Percentiles rank a stretch among this genome's conserved stretches.
phyloP scores from a whole-genome alignment of 2,797 vertebrate species.

The Linurgus olivaceus region DNA sequence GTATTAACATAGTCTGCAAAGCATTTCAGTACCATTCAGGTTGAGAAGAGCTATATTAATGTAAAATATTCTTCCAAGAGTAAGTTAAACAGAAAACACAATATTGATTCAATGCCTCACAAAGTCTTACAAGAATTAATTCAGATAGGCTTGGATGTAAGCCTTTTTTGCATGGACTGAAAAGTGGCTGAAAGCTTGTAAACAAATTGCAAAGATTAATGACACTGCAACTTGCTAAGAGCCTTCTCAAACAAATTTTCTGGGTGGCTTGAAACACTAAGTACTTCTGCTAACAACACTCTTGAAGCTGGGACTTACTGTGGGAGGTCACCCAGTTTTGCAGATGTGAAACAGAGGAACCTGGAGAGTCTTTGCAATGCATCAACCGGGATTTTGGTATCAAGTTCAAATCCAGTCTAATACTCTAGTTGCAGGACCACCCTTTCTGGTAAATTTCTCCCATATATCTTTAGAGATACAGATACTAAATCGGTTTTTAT shows the following conservation, averaged over 20 bases:
- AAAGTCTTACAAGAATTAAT: slow-evolving; percentile 43
- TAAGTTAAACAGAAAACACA: slow-evolving; percentile 47
- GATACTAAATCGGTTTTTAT: not conserved
- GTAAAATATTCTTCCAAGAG: slow-evolving; percentile 48
- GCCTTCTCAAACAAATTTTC: not conserved
- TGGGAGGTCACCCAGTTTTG: not conserved
- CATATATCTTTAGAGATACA: not conserved
- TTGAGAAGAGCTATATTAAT: slow-evolving; percentile 27
- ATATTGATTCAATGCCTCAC: slow-evolving; percentile 38
- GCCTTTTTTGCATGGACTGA: not conserved
- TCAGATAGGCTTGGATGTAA: slow-evolving; percentile 11
- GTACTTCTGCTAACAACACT: not conserved
- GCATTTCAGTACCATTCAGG: slow-evolving; percentile 27
- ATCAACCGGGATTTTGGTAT: not conserved
- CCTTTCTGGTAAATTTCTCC: not conserved
- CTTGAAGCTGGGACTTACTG: not conserved
- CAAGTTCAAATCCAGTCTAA: not conserved
- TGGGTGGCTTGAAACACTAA: not conserved
- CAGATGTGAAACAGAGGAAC: not conserved
- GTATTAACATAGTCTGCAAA: slow-evolving; percentile 7
- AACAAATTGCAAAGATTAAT: slow-evolving; percentile 43
- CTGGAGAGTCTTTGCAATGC: not conserved
- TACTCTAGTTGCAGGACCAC: not conserved
- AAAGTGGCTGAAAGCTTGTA: slow-evolving; percentile 18
- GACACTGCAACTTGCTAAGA: not conserved